These are phyloP conservation scores for Athene cunicularia DNA, from an alignment of 2,113 vertebrate species.

Conservation along the genomic window DNA sequence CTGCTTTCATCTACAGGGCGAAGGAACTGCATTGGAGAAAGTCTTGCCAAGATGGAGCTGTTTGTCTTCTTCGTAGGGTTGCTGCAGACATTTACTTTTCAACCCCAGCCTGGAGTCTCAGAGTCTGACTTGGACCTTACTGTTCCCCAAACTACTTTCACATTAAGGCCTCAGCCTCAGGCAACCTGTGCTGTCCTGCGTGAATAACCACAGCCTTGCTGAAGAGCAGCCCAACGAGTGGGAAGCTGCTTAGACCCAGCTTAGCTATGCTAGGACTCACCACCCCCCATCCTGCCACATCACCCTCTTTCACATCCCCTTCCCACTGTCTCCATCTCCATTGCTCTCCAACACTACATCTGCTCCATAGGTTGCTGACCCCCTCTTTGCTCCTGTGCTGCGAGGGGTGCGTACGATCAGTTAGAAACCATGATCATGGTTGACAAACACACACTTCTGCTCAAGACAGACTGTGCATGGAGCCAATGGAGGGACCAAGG, in stretches of 20 bases:
- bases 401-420: neutral
- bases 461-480: neutral
- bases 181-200: slow-evolving; percentile 49
- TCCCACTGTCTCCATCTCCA: neutral
- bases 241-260: neutral
- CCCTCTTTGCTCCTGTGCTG: neutral
- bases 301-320: neutral
- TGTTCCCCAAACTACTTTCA: slow-evolving; percentile 68
- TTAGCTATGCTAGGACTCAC: neutral
- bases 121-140: slow-evolving; percentile 61
- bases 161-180: slow-evolving; percentile 72
- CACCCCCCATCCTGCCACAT: neutral
- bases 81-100: slow-evolving; percentile 73
- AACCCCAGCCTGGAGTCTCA: slow-evolving; percentile 57
- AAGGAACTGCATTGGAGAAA: slow-evolving; percentile 74
- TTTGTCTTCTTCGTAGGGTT: slow-evolving; percentile 75
- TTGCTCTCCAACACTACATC: neutral
- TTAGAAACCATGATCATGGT: neutral
- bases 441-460: neutral
- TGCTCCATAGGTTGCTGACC: neutral
- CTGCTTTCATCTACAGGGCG: slow-evolving; percentile 58
- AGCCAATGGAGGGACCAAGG: neutral
- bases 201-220: neutral
- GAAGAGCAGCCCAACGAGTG: neutral
- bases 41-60: slow-evolving; percentile 75